Evolutionary conservation across 1,140 invertebrate genomes (phyloP).

Genomic region (Drosophila sulfurigaster): DNA sequence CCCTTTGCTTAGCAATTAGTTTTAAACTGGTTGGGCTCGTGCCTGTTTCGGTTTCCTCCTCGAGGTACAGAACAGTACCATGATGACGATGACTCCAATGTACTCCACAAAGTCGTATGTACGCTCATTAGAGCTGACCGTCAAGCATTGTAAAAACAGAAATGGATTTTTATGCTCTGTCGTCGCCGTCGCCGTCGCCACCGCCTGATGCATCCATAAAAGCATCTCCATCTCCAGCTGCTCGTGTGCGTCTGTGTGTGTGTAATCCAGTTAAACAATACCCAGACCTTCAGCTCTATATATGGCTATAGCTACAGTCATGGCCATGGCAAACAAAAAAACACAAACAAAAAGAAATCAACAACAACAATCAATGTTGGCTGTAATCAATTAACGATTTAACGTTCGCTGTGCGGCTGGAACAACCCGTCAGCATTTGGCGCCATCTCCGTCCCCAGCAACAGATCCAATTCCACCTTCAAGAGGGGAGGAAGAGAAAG

Average conservation of each 20-base stretch:
- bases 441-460: slow-evolving; percentile 45
- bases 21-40: slow-evolving; percentile 62
- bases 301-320: neutral
- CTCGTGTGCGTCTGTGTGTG: slow-evolving; percentile 8
- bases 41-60: neutral
- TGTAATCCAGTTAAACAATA: slow-evolving; percentile 60
- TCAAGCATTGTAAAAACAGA: slow-evolving; percentile 45
- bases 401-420: slow-evolving; percentile 67
- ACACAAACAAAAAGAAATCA: slow-evolving; percentile 33
- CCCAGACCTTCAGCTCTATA: neutral
- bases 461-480: neutral
- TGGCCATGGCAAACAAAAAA: slow-evolving; percentile 27
- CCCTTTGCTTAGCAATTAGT: slow-evolving; percentile 81
- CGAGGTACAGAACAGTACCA: neutral
- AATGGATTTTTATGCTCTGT: slow-evolving; percentile 52
- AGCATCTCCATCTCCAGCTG: slow-evolving; percentile 13
- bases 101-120: slow-evolving; percentile 5
- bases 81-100: neutral
- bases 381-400: slow-evolving; percentile 83
- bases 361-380: slow-evolving; percentile 82
- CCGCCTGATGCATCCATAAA: slow-evolving; percentile 35
- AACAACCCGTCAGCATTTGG: slow-evolving; percentile 69
- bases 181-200: slow-evolving; percentile 29
- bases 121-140: slow-evolving; percentile 50
- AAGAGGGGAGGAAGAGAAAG: neutral